phyloP scores from a whole-genome alignment of 1,140 invertebrate species.

The Brachystomella parvula region DNA sequence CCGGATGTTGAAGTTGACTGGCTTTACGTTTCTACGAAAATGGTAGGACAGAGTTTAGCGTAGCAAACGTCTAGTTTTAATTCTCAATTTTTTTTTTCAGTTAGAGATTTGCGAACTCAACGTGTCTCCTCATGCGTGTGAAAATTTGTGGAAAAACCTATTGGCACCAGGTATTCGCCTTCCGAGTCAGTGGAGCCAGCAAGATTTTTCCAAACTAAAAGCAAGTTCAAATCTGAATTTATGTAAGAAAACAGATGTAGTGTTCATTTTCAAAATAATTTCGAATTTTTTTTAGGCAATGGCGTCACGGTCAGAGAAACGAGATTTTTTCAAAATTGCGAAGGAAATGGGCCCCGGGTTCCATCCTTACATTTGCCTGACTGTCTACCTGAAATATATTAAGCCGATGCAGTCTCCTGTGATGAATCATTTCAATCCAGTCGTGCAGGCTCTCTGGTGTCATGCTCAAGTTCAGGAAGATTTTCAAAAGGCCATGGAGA shows the following conservation, averaged over 20 bases:
- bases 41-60: not conserved
- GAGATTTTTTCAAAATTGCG: not conserved
- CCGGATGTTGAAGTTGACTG: not conserved
- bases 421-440: not conserved
- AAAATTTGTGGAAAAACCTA: not conserved
- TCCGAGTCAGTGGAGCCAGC: not conserved
- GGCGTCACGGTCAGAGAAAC: not conserved
- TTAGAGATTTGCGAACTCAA: not conserved
- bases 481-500: not conserved
- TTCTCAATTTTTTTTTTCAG: constrained; percentile 4
- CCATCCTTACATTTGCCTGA: not conserved
- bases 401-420: not conserved
- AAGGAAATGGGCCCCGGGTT: not conserved
- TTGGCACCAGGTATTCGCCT: not conserved
- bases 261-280: not conserved
- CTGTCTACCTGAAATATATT: not conserved
- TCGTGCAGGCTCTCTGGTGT: no score
- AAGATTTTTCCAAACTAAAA: not conserved
- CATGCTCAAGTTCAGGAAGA: not conserved
- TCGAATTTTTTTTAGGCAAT: not conserved
- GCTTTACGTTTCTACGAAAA: not conserved
- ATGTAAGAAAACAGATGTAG: not conserved
- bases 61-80: not conserved
- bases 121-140: not conserved
- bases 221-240: not conserved